Percentiles rank a stretch among this genome's conserved stretches.
phyloP scores from a whole-genome alignment of 2,888 invertebrate genomes.

The Drosophila bunnanda region DNA sequence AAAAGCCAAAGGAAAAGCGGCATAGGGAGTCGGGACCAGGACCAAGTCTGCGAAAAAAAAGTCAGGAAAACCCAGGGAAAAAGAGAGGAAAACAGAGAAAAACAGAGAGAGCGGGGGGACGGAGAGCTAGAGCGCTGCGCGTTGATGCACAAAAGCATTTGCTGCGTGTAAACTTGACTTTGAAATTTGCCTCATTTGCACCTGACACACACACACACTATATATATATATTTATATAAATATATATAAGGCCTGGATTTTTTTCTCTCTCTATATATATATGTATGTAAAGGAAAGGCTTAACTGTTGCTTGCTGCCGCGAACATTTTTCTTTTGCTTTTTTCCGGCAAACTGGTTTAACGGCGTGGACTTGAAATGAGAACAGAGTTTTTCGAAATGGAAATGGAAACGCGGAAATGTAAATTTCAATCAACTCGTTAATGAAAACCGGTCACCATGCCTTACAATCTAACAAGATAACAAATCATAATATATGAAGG shows the following conservation, averaged over 20 bases:
- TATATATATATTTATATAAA: slow-evolving; percentile 1
- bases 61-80: slow-evolving; percentile 5
- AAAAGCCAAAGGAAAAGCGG: not conserved
- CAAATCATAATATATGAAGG: slow-evolving; percentile 12
- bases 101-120: slow-evolving; percentile 2
- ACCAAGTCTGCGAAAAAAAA: slow-evolving; percentile 16
- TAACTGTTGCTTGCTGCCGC: slow-evolving; percentile 63
- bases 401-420: slow-evolving; percentile 34
- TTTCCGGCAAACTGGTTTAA: slow-evolving; percentile 56
- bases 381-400: slow-evolving; percentile 14
- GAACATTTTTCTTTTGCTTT: not conserved
- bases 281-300: not conserved
- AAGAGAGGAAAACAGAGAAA: not conserved
- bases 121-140: slow-evolving; percentile 19
- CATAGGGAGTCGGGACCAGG: slow-evolving; percentile 2
- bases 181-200: slow-evolving; percentile 80
- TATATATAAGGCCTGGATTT: slow-evolving; percentile 18
- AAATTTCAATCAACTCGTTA: slow-evolving; percentile 68
- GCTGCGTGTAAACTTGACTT: slow-evolving; percentile 80
- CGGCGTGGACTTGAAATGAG: not conserved
- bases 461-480: slow-evolving; percentile 10
- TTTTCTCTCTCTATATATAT: slow-evolving; percentile 2
- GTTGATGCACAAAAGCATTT: slow-evolving; percentile 70
- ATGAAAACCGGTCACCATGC: slow-evolving; percentile 36
- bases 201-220: slow-evolving; percentile 46